phyloP scores from a whole-genome alignment of 2,888 invertebrate species.

The Leptinotarsa juncta region DNA sequence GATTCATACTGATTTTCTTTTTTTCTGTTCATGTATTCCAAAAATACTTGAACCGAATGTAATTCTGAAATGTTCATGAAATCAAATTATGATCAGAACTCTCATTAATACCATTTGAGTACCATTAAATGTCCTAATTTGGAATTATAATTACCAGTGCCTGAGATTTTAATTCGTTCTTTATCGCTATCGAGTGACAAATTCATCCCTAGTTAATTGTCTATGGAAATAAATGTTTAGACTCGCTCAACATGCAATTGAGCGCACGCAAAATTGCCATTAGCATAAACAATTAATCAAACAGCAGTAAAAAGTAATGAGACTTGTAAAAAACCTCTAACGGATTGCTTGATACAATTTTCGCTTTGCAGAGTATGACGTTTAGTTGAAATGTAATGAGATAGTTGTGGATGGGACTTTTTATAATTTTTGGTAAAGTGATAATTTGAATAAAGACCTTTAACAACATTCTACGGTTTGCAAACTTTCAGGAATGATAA shows the following conservation, averaged over 20 bases:
- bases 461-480: too few relatives aligned
- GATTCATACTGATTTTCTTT: too few relatives aligned
- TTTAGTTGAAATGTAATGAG: not conserved
- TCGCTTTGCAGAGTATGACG: not conserved
- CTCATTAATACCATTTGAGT: not conserved
- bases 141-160: slow-evolving; percentile 11
- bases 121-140: slow-evolving; percentile 6
- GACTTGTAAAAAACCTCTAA: slow-evolving; percentile 22
- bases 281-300: slow-evolving; percentile 47
- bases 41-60: too few relatives aligned
- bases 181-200: slow-evolving; percentile 39
- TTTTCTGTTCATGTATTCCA: too few relatives aligned
- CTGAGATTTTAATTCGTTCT: slow-evolving; percentile 33
- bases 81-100: not conserved
- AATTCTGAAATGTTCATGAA: too few relatives aligned
- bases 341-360: slow-evolving; percentile 9
- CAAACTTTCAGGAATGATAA: too few relatives aligned
- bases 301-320: slow-evolving; percentile 41
- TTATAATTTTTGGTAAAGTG: too few relatives aligned
- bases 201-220: slow-evolving; percentile 40
- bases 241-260: slow-evolving; percentile 40
- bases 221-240: slow-evolving; percentile 39
- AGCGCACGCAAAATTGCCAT: slow-evolving; percentile 45
- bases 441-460: too few relatives aligned
- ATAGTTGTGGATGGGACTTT: too few relatives aligned